Base-by-base conservation (phyloP, 23 tunicate species). In the Trididemnum nubilum region DNA sequence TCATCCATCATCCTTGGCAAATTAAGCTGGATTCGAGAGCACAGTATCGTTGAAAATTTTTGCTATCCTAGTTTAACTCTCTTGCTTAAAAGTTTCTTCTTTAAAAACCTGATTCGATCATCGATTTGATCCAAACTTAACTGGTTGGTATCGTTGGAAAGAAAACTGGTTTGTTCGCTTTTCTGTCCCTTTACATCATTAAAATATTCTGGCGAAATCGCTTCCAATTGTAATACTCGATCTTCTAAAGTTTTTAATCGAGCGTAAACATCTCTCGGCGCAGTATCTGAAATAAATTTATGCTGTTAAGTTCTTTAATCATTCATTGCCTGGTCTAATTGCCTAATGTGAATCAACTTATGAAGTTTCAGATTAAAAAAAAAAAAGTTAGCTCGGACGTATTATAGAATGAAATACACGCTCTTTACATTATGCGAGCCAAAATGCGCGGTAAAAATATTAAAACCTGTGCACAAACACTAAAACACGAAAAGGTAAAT, bases 141-240 rank as follows among this genome's bases (percentile, higher is more conserved):
- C 12, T 85, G 87, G 51, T 59, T 60, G 0, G 33, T 25, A n/a
- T 75, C 83, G 34, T 61, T 37, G 2, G 31, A 25, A 63, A 51
- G 70, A n/a, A 61, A 49, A 21, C 54, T 38, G 9, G 65, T 32
- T 22, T 61, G 22, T 22, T 32, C 9, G 15, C 15, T 44, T 15
- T 15, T 9, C 54, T 44, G 54, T 44, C 15, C 54, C 15, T 15
- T 44, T 15, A 44, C 54, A 44, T 59, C 71, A 3, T 61, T 38
- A 65, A 89, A 89, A 66, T 91, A 91, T 67, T 91, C 97, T 25
- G 97, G 97, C 7, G 97, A 91, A 29, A 76, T 35, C 1, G 91
- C 71, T 69, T 91, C 97, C n/a, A 91, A 75, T 27, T 79, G 51
- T 9, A 91, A 72, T n/a, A 91, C 76, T 66, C 85, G 51, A 27